Base-by-base conservation (phyloP, 2,888 invertebrate genomes). In the Piscicola geometra region DNA sequence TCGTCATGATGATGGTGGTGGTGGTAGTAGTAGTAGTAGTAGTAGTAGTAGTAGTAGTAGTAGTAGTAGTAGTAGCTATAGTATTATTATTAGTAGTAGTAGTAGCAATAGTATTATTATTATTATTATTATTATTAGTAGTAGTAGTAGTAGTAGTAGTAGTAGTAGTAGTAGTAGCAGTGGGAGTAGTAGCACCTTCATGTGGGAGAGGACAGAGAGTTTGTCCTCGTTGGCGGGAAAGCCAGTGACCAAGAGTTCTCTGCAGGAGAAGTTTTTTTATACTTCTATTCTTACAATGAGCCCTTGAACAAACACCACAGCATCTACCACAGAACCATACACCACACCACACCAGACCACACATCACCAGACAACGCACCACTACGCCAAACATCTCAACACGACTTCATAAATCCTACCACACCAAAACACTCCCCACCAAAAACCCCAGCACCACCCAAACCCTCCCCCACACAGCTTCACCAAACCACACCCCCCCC, bases 211-310 rank as follows among this genome's bases (percentile, higher is more conserved):
- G 56, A 95, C 89, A 52, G 91, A 90, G 36, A 91, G 91, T 79
- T 92, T 89, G 81, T 94, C 94, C 78, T 93, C 92, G 18, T 1
- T 33, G 1, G 89, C 88, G 81, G 91, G 91, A 86, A 94, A 94
- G 25, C 94, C 94, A 3, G 92, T 92, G 71, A 96, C 90, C 77
- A 93, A 89, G 76, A 96, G 88, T 77, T 92, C 90, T 1, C 92
- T 91, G 0, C 1, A 25, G 15, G 18, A 75, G 76, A 75, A 32
- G 33, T 30, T 68, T 68, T 25, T 12, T 30, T 15, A 68, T 5
- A 5, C 32, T 68, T 5, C 12, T 9, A 25, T 68, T 32, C 21
- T 68, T 33, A 30, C 32, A 68, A 32, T 32, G 95, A 93, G 76
- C 12, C n/a, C 15, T 18, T 5, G 32, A 68, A 5, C 35, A 30